A percentile compares a stretch with the other conserved stretches of the same genome.
Evolutionary conservation across 1,140 invertebrate genomes (phyloP).

Genomic region (Amphibalanus amphitrite): DNA sequence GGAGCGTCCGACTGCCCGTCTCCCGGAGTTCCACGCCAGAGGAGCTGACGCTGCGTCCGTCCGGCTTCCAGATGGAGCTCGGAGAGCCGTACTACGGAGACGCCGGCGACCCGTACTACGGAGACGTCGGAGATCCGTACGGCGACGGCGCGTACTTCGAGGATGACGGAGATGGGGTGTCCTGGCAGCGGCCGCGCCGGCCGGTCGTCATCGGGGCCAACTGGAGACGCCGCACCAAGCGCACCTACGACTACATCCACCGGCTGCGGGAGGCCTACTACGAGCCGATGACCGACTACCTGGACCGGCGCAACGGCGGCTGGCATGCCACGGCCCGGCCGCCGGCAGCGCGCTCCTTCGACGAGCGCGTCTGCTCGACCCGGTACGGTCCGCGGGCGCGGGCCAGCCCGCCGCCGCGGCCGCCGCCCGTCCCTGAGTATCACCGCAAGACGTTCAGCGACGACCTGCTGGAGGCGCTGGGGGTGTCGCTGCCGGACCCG

Average conservation of each 20-base stretch:
- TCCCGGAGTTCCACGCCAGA: no score
- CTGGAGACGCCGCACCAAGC: background rate
- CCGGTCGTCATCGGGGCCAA: conserved; percentile 2
- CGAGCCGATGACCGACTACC: background rate
- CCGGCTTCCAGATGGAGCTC: background rate
- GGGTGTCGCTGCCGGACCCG: background rate
- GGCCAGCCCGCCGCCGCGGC: background rate
- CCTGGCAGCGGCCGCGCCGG: background rate
- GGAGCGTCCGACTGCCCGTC: no score
- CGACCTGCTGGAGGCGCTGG: background rate
- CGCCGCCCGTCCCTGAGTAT: background rate
- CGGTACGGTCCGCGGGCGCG: background rate
- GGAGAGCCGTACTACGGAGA: background rate
- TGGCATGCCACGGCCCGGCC: background rate
- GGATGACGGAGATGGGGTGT: background rate
- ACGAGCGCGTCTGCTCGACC: background rate
- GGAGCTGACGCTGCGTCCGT: background rate
- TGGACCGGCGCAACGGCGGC: background rate
- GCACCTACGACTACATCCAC: conserved; percentile 4
- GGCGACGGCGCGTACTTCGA: background rate
- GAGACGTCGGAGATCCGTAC: no score
- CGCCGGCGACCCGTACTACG: background rate
- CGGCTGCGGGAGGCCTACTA: background rate
- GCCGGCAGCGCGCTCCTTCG: background rate
- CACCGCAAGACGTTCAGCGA: background rate